These are phyloP conservation scores for Clepsis dumicolana DNA, from an alignment of 2,888 invertebrate species.

Conservation along the genomic window DNA sequence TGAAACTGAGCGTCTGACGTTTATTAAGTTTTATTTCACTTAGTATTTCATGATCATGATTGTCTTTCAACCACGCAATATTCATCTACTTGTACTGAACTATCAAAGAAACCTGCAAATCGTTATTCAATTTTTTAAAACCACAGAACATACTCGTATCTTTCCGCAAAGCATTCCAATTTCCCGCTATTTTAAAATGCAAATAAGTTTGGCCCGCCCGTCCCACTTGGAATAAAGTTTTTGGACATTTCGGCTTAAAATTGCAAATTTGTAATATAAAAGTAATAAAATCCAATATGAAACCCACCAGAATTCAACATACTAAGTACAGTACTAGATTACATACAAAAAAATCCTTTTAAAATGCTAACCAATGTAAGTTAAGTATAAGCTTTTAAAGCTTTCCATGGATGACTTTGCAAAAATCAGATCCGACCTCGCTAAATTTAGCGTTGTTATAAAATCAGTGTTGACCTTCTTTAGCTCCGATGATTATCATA, in stretches of 20 bases:
- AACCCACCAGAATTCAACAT: background rate
- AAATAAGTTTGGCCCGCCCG: constrained; percentile 14
- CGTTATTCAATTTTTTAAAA: background rate
- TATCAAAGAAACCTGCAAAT: no score
- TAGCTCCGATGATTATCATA: background rate
- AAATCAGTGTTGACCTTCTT: background rate
- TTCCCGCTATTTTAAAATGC: constrained; percentile 34
- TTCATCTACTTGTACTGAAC: no score
- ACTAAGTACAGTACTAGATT: no score
- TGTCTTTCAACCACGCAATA: no score
- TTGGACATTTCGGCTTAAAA: constrained; percentile 13
- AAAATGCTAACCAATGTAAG: no score
- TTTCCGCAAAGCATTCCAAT: constrained; percentile 9
- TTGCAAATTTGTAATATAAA: constrained; percentile 24
- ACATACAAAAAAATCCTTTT: no score
- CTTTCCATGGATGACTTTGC: background rate
- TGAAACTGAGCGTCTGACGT: no score
- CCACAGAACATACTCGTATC: background rate
- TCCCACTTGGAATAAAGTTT: constrained; percentile 19
- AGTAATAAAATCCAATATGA: constrained; percentile 11
- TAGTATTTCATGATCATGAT: no score
- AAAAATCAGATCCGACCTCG: background rate
- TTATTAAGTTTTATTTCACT: no score
- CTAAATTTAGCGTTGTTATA: background rate
- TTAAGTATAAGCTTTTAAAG: no score